Evolutionary conservation across 2,888 invertebrate genomes (phyloP).

Genomic region (Meteorus colon): DNA sequence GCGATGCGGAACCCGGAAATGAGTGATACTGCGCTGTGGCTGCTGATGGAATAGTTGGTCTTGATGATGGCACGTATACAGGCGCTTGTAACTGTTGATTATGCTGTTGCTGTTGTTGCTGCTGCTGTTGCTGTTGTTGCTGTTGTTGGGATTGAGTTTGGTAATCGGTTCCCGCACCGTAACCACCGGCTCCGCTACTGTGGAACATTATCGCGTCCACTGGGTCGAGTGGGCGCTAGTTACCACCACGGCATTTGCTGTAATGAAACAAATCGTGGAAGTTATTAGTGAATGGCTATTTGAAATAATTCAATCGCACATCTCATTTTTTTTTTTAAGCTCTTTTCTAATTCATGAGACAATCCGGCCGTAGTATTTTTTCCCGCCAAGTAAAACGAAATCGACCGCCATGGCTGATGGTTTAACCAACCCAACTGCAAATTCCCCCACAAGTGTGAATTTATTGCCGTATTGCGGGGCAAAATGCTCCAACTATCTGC

Average conservation of each 20-base stretch:
- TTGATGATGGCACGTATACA: slow-evolving; percentile 81
- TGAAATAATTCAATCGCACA: too few species aligned
- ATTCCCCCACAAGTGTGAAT: slow-evolving; percentile 47
- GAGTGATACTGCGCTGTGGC: slow-evolving; percentile 74
- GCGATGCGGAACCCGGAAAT: slow-evolving; percentile 69
- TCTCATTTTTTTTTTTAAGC: too few species aligned
- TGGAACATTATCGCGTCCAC: slow-evolving; percentile 69
- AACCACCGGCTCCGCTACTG: slow-evolving; percentile 71
- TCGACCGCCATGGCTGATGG: slow-evolving; percentile 44
- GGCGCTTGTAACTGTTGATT: slow-evolving; percentile 75
- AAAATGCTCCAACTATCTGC: slow-evolving; percentile 36
- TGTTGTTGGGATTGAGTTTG: slow-evolving; percentile 70
- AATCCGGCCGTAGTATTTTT: neutral
- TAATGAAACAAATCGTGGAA: slow-evolving; percentile 22
- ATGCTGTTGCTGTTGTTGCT: slow-evolving; percentile 66
- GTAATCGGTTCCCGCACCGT: slow-evolving; percentile 71
- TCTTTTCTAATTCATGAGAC: neutral
- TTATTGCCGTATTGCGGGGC: slow-evolving; percentile 49
- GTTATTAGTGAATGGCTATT: too few species aligned
- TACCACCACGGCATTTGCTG: slow-evolving; percentile 60
- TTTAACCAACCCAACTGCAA: slow-evolving; percentile 46
- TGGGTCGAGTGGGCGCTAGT: slow-evolving; percentile 47
- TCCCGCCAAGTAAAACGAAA: neutral
- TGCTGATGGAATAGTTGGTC: slow-evolving; percentile 76
- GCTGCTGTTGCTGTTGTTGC: slow-evolving; percentile 67